Conservation (phyloP, 2,888 invertebrate species). For the Hypsopygia costalis region DNA sequence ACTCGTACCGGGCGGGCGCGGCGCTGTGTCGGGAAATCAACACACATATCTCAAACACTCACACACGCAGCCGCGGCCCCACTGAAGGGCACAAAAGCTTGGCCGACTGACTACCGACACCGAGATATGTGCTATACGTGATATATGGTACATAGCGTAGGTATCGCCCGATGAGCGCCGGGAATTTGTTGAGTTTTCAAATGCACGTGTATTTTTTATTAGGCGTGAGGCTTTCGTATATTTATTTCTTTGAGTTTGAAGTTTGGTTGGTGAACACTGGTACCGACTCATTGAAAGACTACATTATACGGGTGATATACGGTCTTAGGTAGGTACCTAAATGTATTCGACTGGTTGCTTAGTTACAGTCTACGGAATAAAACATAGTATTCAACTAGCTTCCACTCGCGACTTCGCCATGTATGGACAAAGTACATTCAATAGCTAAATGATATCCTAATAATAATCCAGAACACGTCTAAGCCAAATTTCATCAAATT, state of each 20-base stretch:
- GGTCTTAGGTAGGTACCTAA: too few species aligned
- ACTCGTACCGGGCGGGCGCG: constrained; percentile 44
- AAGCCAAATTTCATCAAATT: too few species aligned
- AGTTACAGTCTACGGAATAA: too few species aligned
- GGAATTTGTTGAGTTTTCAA: constrained; percentile 9
- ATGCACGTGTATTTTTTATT: constrained; percentile 7
- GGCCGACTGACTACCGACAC: constrained; percentile 68
- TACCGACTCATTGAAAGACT: too few species aligned
- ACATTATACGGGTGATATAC: too few species aligned
- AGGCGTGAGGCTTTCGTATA: not conserved
- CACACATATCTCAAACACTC: constrained; percentile 52
- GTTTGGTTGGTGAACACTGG: too few species aligned
- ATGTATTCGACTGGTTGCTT: too few species aligned
- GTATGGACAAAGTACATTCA: too few species aligned
- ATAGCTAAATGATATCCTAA: too few species aligned
- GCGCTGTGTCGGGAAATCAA: constrained; percentile 73
- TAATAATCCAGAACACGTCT: too few species aligned
- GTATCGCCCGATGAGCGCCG: constrained; percentile 5
- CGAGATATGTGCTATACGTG: constrained; percentile 41
- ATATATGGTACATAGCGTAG: constrained; percentile 17
- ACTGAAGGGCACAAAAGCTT: constrained; percentile 63
- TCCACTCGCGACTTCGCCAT: too few species aligned
- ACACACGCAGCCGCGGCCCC: constrained; percentile 30
- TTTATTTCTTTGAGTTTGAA: not conserved
- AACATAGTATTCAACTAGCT: too few species aligned